phyloP scores from a whole-genome alignment of 2,113 vertebrate species.

The Cervus canadensis region DNA sequence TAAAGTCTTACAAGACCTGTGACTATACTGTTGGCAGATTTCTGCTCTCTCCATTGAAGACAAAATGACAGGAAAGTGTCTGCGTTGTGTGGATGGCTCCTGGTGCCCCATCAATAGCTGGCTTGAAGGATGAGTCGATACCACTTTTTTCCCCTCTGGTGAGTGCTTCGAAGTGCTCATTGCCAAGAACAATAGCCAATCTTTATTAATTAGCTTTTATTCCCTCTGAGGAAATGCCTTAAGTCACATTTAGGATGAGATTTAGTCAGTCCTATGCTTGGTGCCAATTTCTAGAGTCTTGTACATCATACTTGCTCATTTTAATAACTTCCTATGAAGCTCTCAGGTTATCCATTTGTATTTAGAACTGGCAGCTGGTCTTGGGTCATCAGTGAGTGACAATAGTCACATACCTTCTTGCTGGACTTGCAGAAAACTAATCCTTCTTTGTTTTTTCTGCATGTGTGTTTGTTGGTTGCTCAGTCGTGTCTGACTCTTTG shows the following conservation, averaged over 20 bases:
- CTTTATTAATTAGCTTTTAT: constrained; percentile 29
- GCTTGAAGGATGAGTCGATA: not conserved
- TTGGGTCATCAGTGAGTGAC: not conserved
- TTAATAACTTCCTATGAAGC: not conserved
- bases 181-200: not conserved
- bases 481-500: not conserved
- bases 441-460: not conserved
- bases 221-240: not conserved
- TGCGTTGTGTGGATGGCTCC: not conserved
- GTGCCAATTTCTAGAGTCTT: not conserved
- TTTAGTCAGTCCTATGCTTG: not conserved
- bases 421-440: not conserved
- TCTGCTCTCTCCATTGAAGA: not conserved
- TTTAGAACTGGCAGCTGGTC: not conserved
- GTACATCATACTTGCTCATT: not conserved
- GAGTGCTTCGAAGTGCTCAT: not conserved
- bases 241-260: not conserved
- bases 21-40: not conserved
- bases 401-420: not conserved
- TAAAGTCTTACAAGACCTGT: not conserved
- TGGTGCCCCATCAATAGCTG: not conserved
- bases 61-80: not conserved
- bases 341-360: not conserved
- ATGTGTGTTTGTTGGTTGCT: not conserved
- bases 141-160: not conserved